Conservation (phyloP, 2,113 vertebrate genomes). For the Phoxinus phoxinus region DNA sequence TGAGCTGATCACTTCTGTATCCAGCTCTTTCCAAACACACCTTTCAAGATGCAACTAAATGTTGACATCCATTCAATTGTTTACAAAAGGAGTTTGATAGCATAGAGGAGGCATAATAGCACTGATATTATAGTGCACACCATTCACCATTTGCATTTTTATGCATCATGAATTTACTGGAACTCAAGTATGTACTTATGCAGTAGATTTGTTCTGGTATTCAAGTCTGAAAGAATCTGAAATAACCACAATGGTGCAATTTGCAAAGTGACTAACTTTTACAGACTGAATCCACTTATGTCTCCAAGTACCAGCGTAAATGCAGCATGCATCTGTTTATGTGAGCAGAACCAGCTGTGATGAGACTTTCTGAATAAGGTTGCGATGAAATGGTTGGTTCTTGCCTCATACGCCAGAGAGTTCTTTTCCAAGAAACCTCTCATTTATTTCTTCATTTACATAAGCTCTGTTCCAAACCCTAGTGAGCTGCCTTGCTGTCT, state of each 20-base stretch:
- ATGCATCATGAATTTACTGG: too few relatives aligned
- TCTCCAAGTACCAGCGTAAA: neutral
- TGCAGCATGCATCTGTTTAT: conserved; percentile 22
- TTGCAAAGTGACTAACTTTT: neutral
- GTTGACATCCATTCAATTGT: too few relatives aligned
- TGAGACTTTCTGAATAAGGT: conserved; percentile 37
- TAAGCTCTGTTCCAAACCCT: conserved; percentile 1
- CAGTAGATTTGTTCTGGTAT: neutral
- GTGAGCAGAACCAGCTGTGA: conserved; percentile 40
- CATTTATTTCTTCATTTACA: conserved; percentile 40
- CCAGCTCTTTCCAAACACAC: neutral
- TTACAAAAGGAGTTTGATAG: too few relatives aligned
- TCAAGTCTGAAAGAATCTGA: neutral
- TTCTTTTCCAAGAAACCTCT: conserved; percentile 14
- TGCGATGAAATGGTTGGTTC: conserved; percentile 26
- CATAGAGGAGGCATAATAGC: too few relatives aligned
- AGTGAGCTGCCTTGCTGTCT: neutral
- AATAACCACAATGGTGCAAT: neutral
- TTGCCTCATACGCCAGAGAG: conserved; percentile 14
- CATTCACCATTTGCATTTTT: too few relatives aligned
- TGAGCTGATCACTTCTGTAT: conserved; percentile 46
- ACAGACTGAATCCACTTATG: conserved; percentile 7
- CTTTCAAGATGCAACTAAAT: neutral
- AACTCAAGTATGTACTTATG: neutral
- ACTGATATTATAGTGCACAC: too few relatives aligned